A percentile compares a stretch with the other conserved stretches of the same genome.
phyloP scores from a whole-genome alignment of 2,113 vertebrate species.

The Bucco capensis region DNA sequence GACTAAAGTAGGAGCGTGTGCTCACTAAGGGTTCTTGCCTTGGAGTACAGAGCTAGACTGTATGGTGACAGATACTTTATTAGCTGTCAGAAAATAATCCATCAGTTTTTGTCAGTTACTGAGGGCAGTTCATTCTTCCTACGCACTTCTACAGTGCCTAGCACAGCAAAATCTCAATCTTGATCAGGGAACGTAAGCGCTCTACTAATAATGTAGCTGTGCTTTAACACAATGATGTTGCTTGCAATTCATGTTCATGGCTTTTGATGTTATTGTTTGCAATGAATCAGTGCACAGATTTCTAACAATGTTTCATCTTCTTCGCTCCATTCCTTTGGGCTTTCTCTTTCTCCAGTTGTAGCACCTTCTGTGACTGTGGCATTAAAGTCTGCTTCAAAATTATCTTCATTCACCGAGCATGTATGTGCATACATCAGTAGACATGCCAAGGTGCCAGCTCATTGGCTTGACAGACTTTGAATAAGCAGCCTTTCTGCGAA shows the following conservation, averaged over 20 bases:
- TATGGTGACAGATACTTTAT: background rate
- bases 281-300: background rate
- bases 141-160: background rate
- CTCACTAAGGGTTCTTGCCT: background rate
- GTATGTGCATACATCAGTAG: fast-evolving
- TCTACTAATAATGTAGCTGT: background rate
- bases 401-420: background rate
- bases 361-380: background rate
- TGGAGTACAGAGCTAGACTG: background rate
- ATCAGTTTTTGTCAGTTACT: background rate
- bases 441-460: background rate
- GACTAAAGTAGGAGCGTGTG: background rate
- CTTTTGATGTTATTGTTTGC: background rate
- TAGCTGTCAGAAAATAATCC: background rate
- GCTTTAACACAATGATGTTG: background rate
- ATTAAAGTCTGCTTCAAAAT: background rate
- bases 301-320: background rate
- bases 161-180: background rate
- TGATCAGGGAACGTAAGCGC: background rate
- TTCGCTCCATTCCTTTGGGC: background rate
- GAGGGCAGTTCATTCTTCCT: background rate
- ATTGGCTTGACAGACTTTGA: background rate
- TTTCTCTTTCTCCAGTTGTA: background rate
- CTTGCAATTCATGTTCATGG: background rate
- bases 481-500: background rate